A percentile compares a stretch with the other conserved stretches of the same genome.
Conservation (phyloP, 2,888 invertebrate species). For the Maniola hyperantus region DNA sequence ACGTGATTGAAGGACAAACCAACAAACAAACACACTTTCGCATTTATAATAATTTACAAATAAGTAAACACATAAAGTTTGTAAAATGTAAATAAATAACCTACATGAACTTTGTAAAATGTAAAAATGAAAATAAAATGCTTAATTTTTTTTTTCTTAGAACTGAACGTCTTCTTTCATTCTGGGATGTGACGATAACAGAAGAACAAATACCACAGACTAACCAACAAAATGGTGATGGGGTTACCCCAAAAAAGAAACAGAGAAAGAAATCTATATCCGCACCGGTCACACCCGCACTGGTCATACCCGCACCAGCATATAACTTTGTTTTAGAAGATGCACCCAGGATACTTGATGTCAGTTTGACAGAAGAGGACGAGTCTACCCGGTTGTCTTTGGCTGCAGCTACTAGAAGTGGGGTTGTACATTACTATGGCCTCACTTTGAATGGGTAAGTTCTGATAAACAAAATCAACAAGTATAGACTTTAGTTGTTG, state of each 20-base stretch:
- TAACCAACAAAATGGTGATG: conserved; percentile 55
- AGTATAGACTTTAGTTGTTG: too few species aligned
- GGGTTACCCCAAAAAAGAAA: conserved; percentile 59
- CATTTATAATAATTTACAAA: too few species aligned
- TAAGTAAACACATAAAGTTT: too few species aligned
- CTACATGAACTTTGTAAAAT: too few species aligned
- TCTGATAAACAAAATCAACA: background rate
- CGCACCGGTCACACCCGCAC: conserved; percentile 46
- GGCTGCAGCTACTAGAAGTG: conserved; percentile 87
- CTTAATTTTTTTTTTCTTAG: conserved; percentile 51
- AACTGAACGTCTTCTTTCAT: conserved; percentile 73
- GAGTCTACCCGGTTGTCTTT: conserved; percentile 72
- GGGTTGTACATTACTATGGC: conserved; percentile 90
- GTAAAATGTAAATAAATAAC: too few species aligned
- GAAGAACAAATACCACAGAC: conserved; percentile 54
- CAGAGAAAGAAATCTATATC: conserved; percentile 60
- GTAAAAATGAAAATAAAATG: too few species aligned
- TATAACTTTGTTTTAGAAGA: conserved; percentile 88
- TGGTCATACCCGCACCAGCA: conserved; percentile 52
- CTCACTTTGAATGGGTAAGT: conserved; percentile 89
- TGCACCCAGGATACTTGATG: conserved; percentile 78
- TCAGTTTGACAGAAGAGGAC: conserved; percentile 76
- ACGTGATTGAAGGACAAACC: too few species aligned
- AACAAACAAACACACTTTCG: too few species aligned
- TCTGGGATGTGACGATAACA: conserved; percentile 73